These are phyloP conservation scores for Sclerodermus sp. DNA, from an alignment of 2,888 invertebrate genomes.

Conservation along the genomic window DNA sequence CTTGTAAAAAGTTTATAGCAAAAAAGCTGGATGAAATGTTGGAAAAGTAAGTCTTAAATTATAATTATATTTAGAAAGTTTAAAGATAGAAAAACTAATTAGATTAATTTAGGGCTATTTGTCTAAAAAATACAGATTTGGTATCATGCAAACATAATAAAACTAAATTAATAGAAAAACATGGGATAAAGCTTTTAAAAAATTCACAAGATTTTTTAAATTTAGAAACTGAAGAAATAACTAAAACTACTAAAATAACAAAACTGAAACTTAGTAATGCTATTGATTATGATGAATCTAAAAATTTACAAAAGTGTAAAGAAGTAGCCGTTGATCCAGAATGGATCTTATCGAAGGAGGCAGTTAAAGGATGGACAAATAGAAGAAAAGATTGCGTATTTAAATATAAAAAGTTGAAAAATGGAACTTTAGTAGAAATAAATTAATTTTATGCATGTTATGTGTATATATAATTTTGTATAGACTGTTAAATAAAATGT, in stretches of 20 bases:
- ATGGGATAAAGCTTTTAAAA: constrained; percentile 41
- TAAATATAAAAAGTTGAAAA: constrained; percentile 38
- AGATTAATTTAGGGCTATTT: constrained; percentile 37
- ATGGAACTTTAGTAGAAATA: constrained; percentile 36
- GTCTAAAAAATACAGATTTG: constrained; percentile 12
- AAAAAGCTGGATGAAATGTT: constrained; percentile 39
- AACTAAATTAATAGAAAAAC: constrained; percentile 6
- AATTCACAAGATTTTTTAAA: constrained; percentile 25
- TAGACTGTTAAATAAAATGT: too few relatives aligned
- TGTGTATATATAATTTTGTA: too few relatives aligned
- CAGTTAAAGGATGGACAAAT: constrained; percentile 39
- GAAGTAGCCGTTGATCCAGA: constrained; percentile 39
- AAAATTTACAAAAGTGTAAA: constrained; percentile 23
- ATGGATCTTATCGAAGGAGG: constrained; percentile 35
- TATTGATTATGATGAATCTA: constrained; percentile 8
- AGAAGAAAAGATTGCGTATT: constrained; percentile 36
- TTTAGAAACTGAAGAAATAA: background rate
- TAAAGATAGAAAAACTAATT: constrained; percentile 4
- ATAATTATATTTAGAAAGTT: too few relatives aligned
- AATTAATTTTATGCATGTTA: constrained; percentile 5
- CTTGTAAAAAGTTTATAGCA: constrained; percentile 39
- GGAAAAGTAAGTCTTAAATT: constrained; percentile 33
- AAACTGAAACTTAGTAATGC: constrained; percentile 12
- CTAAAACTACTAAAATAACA: constrained; percentile 12
- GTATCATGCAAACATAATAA: constrained; percentile 4